These are phyloP conservation scores for Pasiphila rectangulata DNA, from an alignment of 2,888 invertebrate species.

Conservation along the genomic window DNA sequence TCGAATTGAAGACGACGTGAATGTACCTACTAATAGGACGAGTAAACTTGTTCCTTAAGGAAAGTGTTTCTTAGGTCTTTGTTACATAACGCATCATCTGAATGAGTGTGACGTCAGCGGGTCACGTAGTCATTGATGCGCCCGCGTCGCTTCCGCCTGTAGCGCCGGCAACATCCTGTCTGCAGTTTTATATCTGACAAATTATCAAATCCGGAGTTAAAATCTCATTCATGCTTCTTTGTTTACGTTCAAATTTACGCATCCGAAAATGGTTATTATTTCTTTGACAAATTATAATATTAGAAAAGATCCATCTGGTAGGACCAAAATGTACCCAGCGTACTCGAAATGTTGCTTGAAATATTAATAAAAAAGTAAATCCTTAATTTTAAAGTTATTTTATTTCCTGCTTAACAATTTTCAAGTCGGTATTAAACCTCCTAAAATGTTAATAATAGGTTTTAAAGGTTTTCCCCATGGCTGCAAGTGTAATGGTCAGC, in stretches of 20 bases:
- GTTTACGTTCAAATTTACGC: constrained; percentile 7
- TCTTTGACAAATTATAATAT: too few relatives aligned
- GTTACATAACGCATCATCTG: constrained; percentile 21
- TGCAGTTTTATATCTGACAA: constrained; percentile 42
- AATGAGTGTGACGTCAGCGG: constrained; percentile 51
- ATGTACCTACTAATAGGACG: too few relatives aligned
- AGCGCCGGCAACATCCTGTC: constrained; percentile 74
- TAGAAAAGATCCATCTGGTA: background rate
- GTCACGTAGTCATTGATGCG: constrained; percentile 68
- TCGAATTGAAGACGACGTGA: too few relatives aligned
- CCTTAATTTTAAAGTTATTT: constrained; percentile 19
- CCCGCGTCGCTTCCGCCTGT: constrained; percentile 66
- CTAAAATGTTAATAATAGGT: constrained; percentile 46
- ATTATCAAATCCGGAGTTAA: constrained; percentile 10
- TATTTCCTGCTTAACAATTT: constrained; percentile 11
- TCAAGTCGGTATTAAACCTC: constrained; percentile 47
- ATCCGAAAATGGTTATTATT: too few relatives aligned
- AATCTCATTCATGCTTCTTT: constrained; percentile 19
- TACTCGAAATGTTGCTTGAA: too few relatives aligned
- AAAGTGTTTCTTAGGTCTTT: constrained; percentile 8
- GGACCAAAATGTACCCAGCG: too few relatives aligned
- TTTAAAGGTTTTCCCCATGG: constrained; percentile 64
- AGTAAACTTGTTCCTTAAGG: background rate
- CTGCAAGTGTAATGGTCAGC: constrained; percentile 42
- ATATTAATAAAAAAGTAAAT: too few relatives aligned